Evolutionary conservation across 2,888 invertebrate species (phyloP).

Genomic region (Xestoiulus laeticollis): DNA sequence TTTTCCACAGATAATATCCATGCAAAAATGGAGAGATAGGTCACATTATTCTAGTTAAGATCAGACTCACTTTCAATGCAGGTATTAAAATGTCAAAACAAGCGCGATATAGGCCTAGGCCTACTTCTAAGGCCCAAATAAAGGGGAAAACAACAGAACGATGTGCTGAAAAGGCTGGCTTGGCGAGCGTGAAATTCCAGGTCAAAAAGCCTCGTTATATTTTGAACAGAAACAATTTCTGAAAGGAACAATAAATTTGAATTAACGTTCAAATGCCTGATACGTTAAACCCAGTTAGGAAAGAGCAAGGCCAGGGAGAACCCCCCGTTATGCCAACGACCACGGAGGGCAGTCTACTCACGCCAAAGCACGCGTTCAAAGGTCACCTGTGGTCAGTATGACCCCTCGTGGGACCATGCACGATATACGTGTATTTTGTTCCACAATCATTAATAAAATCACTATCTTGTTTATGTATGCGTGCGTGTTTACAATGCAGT

Average conservation of each 20-base stretch:
- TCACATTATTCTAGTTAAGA: conserved; percentile 29
- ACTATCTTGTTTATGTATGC: background rate
- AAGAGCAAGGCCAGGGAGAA: conserved; percentile 13
- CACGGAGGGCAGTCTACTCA: background rate
- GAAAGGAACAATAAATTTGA: conserved; percentile 11
- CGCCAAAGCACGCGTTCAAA: background rate
- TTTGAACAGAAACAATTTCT: background rate
- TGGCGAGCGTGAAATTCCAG: conserved; percentile 26
- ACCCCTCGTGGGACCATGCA: background rate
- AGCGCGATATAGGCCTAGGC: conserved; percentile 14
- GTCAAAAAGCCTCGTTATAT: background rate
- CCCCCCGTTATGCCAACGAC: conserved; percentile 18
- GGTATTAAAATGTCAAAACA: conserved; percentile 18
- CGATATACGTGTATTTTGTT: background rate
- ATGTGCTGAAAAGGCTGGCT: background rate
- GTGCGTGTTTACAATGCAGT: no score
- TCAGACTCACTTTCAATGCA: background rate
- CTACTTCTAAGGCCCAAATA: conserved; percentile 29
- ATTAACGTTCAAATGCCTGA: background rate
- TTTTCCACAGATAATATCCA: background rate
- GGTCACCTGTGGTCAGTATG: background rate
- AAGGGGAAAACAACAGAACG: background rate
- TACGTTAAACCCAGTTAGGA: background rate
- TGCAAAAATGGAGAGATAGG: conserved; percentile 16
- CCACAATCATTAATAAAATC: background rate